These are phyloP conservation scores for Cyclophora albipunctata DNA, from an alignment of 2,888 invertebrate genomes.

Conservation along the genomic window DNA sequence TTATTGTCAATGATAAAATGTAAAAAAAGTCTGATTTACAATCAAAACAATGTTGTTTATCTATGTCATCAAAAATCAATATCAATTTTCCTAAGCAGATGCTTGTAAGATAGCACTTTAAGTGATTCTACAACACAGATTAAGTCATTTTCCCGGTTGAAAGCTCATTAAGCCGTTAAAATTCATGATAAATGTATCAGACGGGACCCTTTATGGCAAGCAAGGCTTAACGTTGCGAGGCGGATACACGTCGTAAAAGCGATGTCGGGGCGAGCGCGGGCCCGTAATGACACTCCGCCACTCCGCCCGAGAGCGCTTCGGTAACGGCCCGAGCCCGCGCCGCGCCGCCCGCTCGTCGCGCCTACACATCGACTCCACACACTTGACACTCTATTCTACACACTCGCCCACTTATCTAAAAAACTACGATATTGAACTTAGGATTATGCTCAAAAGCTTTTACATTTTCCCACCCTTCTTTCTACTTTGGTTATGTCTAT, in stretches of 20 bases:
- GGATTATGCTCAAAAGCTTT: neutral
- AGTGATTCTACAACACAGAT: conserved; percentile 6
- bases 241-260: conserved; percentile 47
- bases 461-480: no score
- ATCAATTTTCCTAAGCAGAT: no score
- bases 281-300: conserved; percentile 18
- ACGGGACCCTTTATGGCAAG: conserved; percentile 29
- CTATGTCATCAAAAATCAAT: no score
- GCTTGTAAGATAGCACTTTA: no score
- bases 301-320: conserved; percentile 9
- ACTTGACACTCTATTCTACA: conserved; percentile 1
- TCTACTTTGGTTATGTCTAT: no score
- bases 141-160: conserved; percentile 18
- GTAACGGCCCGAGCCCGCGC: conserved; percentile 3
- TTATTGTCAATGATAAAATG: no score
- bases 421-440: neutral
- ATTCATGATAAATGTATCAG: conserved; percentile 33
- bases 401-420: neutral
- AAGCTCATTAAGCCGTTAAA: conserved; percentile 28
- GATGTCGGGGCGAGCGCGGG: conserved; percentile 36
- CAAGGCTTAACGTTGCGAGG: conserved; percentile 35
- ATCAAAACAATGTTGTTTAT: no score
- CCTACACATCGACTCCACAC: neutral
- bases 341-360: neutral
- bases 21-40: no score